Evolutionary conservation across 2,113 vertebrate genomes (phyloP).

Genomic region (Upupa epops): DNA sequence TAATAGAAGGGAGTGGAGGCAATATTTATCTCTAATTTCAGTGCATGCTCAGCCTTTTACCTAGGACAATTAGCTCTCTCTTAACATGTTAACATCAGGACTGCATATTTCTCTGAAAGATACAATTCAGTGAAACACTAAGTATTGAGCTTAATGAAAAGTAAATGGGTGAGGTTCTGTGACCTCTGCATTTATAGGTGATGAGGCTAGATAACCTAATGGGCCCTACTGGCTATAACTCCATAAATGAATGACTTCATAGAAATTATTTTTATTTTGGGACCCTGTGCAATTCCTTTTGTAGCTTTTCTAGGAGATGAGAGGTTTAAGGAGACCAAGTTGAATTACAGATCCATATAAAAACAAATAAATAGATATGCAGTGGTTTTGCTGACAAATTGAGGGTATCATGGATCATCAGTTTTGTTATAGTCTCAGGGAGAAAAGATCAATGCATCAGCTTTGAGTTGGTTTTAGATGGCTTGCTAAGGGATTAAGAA

Average conservation of each 20-base stretch:
- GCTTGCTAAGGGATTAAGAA: constrained; percentile 47
- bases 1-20: not conserved
- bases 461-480: constrained; percentile 36
- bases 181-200: not conserved
- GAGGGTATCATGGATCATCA: constrained; percentile 53
- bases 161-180: not conserved
- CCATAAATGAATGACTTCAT: not conserved
- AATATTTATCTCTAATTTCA: not conserved
- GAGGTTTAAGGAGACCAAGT: not conserved
- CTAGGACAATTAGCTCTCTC: not conserved
- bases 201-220: not conserved
- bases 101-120: not conserved
- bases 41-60: not conserved
- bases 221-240: not conserved
- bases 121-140: not conserved
- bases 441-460: constrained; percentile 54
- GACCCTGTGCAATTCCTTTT: not conserved
- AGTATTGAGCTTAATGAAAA: not conserved
- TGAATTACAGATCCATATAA: not conserved
- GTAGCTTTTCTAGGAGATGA: not conserved
- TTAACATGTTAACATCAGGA: not conserved
- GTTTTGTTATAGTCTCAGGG: constrained; percentile 17
- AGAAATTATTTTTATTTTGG: not conserved
- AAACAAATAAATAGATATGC: constrained; percentile 23
- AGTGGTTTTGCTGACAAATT: constrained; percentile 29